A percentile compares a stretch with the other conserved stretches of the same genome.
phyloP scores from a whole-genome alignment of 1,140 invertebrate genomes.

The Macrocentrus cingulum region DNA sequence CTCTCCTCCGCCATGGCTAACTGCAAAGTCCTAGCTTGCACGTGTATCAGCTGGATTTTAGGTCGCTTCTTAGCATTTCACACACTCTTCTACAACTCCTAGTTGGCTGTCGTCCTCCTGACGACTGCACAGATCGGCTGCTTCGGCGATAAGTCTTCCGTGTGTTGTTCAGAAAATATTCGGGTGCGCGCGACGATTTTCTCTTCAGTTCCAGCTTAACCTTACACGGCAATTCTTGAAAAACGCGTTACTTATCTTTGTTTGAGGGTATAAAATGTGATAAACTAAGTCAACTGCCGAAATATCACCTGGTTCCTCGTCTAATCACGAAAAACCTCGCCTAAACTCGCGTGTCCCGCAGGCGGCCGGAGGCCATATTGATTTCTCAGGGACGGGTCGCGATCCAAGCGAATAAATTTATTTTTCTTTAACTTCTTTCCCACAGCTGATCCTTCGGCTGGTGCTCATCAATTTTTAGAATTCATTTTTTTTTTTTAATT shows the following conservation, averaged over 20 bases:
- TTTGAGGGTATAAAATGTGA: not conserved
- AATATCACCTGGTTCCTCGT: not conserved
- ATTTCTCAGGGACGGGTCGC: conserved; percentile 48
- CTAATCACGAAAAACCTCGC: conserved; percentile 19
- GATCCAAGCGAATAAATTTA: conserved; percentile 33
- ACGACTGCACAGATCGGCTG: conserved; percentile 2
- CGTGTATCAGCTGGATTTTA: conserved; percentile 4
- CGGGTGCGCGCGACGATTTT: conserved; percentile 1
- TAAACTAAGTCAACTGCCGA: not conserved
- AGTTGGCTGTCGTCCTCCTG: not conserved
- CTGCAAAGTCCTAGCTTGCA: conserved; percentile 9
- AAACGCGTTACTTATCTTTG: not conserved
- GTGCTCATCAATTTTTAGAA: too few relatives aligned
- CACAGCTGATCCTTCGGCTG: too few relatives aligned
- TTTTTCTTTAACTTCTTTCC: conserved; percentile 29
- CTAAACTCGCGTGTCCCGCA: conserved; percentile 36
- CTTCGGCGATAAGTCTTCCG: conserved; percentile 2
- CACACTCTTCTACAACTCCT: not conserved
- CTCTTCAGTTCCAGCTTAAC: not conserved
- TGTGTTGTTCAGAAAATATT: not conserved
- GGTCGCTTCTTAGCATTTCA: not conserved
- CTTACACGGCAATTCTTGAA: not conserved
- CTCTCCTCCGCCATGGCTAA: conserved; percentile 41
- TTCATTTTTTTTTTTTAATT: too few relatives aligned
- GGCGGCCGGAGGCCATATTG: conserved; percentile 51